phyloP scores from a whole-genome alignment of 2,113 vertebrate genomes.

The Rhabdomys dilectus region DNA sequence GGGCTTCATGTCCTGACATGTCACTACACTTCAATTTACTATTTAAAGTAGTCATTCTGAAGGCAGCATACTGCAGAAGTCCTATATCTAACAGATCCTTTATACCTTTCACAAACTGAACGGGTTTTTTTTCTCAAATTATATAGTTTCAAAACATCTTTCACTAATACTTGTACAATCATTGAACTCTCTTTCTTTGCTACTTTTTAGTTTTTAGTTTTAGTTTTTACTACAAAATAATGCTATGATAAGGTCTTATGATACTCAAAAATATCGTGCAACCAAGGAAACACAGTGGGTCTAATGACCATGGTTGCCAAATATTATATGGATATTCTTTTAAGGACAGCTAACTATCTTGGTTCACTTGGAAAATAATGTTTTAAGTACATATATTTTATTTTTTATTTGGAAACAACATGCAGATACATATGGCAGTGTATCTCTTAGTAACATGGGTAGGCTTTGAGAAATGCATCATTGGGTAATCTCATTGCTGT shows the following conservation, averaged over 20 bases:
- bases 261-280: neutral
- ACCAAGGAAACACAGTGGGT: neutral
- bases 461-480: neutral
- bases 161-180: neutral
- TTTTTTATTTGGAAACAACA: too few relatives aligned
- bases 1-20: neutral
- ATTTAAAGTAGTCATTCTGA: neutral
- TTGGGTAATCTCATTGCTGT: neutral
- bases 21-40: neutral
- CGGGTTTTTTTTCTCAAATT: neutral
- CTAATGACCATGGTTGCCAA: too few relatives aligned
- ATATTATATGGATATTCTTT: too few relatives aligned
- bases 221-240: neutral
- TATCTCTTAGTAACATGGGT: neutral
- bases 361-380: too few relatives aligned
- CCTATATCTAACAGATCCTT: neutral
- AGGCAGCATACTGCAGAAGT: neutral
- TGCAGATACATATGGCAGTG: neutral
- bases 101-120: neutral
- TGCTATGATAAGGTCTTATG: neutral
- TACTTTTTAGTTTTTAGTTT: too few relatives aligned
- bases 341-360: too few relatives aligned
- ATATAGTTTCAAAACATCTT: neutral
- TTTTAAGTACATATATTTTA: too few relatives aligned
- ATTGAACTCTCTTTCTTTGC: neutral